Evolutionary conservation across 2,113 vertebrate genomes (phyloP).

Genomic region (Zosterops hypoxanthus): DNA sequence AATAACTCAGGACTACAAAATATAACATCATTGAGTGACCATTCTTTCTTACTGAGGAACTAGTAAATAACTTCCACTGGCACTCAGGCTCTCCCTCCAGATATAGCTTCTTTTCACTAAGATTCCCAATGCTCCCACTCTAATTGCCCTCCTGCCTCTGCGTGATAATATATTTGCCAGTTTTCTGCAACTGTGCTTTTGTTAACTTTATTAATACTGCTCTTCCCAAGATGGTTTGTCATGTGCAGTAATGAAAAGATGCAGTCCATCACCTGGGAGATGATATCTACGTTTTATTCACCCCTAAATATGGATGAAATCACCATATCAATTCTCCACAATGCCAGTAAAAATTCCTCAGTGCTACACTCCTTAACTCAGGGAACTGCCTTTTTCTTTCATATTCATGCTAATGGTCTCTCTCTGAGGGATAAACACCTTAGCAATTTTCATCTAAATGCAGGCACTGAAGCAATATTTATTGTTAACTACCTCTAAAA

Average conservation of each 20-base stretch:
- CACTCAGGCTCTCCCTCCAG: background rate
- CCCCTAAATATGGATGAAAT: background rate
- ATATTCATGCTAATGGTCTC: slow-evolving; percentile 32
- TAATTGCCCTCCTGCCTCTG: background rate
- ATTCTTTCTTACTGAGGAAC: background rate
- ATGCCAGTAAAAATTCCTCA: background rate
- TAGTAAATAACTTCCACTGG: background rate
- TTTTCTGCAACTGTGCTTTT: background rate
- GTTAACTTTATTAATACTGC: slow-evolving; percentile 21
- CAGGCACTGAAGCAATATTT: slow-evolving; percentile 39
- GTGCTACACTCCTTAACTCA: background rate
- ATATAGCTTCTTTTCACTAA: background rate
- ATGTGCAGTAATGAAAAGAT: background rate
- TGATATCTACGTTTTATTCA: background rate
- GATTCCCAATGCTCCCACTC: background rate
- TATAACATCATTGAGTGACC: background rate
- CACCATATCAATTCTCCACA: background rate
- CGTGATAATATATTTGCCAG: background rate
- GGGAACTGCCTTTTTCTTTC: slow-evolving; percentile 26
- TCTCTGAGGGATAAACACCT: slow-evolving; percentile 39
- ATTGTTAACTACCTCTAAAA: slow-evolving; percentile 33
- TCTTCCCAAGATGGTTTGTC: background rate
- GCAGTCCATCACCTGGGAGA: background rate
- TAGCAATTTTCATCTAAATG: slow-evolving; percentile 56
- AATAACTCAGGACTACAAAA: background rate